Base-by-base conservation (phyloP, 2,797 vertebrate genomes). In the Takifugu rubripes region DNA sequence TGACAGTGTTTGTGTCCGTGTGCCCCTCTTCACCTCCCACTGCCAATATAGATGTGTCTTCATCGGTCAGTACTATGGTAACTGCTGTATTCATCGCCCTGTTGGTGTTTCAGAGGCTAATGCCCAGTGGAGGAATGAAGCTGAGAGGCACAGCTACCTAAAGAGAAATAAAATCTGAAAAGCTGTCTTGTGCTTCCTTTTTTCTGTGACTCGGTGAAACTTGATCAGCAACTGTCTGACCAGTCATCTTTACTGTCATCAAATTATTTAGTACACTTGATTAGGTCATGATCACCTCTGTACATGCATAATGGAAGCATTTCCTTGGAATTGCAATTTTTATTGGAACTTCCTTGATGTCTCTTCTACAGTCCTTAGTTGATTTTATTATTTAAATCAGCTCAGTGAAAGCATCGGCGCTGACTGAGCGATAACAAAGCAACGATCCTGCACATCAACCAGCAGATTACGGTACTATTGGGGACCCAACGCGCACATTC, bases 1-100 rank as follows among this genome's bases (percentile, higher is more conserved):
- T 88, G 83, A 83, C 78, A 79, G 81, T 89, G 75, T 90, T 87
- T 83, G 87, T 91, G 80, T 91, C 82, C 8, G 74, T 90, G 89
- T 90, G 77, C 68, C 70, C 79, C 57, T 53, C 64, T 78, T 50
- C 78, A 67, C 62, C 75, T 74, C 67, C 71, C 66, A 61, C 70
- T 61, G 65, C 75, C 76, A 80, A 75, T 66, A 73, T 89, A 87
- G 84, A 84, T 86, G 82, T 86, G 81, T 81, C 46, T 40, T 84
- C 72, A 68, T 78, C 74, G 61, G 80, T 76, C 78, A 84, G 78
- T 87, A 70, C 69, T 76, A 81, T 88, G 78, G 86, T 77, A 88
- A 84, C 88, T 88, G 77, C 77, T 91, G 86, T 90, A 85, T 79
- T 80, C 86, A 90, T 88, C 77, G 80, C 72, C 74, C 64, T 87